Base-by-base conservation (phyloP, 2,888 invertebrate species). In the Pogonocherus hispidulus region DNA sequence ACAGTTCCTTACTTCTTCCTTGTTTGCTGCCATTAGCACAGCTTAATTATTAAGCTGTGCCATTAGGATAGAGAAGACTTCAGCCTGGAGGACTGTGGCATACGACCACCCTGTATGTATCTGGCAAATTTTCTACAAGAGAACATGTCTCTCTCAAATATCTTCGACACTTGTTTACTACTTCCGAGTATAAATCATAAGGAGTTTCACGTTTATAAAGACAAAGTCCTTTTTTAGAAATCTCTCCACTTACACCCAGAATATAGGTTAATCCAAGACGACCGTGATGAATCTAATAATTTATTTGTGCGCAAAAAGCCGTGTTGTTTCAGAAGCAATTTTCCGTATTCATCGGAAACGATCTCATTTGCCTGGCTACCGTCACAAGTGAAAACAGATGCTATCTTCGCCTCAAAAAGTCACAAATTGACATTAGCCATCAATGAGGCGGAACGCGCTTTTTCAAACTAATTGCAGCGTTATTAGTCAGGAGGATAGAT, bases 201-300 rank as follows among this genome's bases (percentile, higher is more conserved):
- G n/a, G n/a, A n/a, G n/a, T n/a, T n/a, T n/a, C n/a, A n/a, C n/a
- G n/a, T n/a, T n/a, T n/a, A n/a, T n/a, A n/a, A n/a, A n/a, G n/a
- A n/a, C n/a, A n/a, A n/a, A n/a, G n/a, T n/a, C n/a, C 27, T 5
- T 27, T 27, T 27, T 27, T 27, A 41, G 41, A 41, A 41, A 41
- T 14, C 41, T 32, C 32, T 11, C 11, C 32, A 11, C 8, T 32
- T 11, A 11, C 8, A 11, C 32, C n/a, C 16, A n/a, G 41, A 41
- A 41, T 41, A 41, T 41, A 16, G 41, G 41, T 41, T 41, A 41
- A 41, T 41, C 14, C 16, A 5, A 41, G 5, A n/a, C 41, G 16
- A 16, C 3, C 41, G 41, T 41, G 41, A n/a, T 41, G 41, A 41
- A 41, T 41, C 41, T n/a, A n/a, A 41, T 41, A 41, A 41, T 41